Percentiles rank a stretch among this genome's conserved stretches.
Evolutionary conservation across 2,888 invertebrate genomes (phyloP).

Genomic region (Teleogryllus oceanicus): DNA sequence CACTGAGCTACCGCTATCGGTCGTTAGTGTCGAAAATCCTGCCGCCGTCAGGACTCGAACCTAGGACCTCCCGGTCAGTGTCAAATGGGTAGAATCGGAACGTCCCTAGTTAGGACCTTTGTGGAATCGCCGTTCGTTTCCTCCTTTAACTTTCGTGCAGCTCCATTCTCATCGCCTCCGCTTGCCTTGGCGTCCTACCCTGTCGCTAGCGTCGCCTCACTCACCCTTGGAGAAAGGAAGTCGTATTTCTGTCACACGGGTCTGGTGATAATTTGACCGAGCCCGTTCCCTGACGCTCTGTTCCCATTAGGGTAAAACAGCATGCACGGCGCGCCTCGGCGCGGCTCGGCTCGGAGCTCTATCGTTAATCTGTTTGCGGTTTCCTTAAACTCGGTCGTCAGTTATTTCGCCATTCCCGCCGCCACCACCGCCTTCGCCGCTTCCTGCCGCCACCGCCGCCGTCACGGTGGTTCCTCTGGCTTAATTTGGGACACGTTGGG

Average conservation of each 20-base stretch:
- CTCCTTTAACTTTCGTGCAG: too few species aligned
- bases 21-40: too few species aligned
- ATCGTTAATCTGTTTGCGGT: slow-evolving; percentile 18
- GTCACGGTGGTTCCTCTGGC: not conserved
- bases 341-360: not conserved
- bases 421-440: too few species aligned
- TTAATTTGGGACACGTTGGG: not conserved
- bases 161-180: too few species aligned
- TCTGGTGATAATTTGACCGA: slow-evolving; percentile 18
- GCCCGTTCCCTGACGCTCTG: not conserved
- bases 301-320: slow-evolving; percentile 9
- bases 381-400: not conserved
- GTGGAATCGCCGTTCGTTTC: too few species aligned
- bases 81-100: too few species aligned
- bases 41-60: too few species aligned
- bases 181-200: not conserved
- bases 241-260: not conserved
- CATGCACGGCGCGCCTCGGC: not conserved
- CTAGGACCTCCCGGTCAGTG: too few species aligned
- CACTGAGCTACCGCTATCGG: too few species aligned
- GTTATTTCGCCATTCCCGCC: not conserved
- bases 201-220: not conserved
- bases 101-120: too few species aligned
- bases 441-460: not conserved
- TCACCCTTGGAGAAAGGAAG: not conserved